Evolutionary conservation across 2,113 vertebrate species (phyloP), one percentile per base, ranked within the genome.

Genomic region (Oreochromis spilurus): DNA sequence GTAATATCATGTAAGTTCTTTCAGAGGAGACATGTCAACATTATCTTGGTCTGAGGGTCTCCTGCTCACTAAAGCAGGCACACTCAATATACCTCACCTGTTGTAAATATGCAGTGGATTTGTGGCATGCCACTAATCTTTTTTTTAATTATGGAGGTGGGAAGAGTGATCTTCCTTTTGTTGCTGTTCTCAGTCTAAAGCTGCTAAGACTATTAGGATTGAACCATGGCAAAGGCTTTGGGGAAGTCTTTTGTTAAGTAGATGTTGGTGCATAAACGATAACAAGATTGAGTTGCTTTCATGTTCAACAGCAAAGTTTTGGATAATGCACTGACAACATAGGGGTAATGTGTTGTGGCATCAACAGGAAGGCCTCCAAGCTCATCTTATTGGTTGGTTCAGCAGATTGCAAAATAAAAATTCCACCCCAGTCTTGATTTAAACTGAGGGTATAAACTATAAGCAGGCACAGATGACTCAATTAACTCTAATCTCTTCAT

Each of bases 191-290:
- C 85, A 87, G 87, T 90, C 92, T 95, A 94, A 94, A 93, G 85
- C 94, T 80, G 89, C 88, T 95, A 94, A 95, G 91, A 93, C 90
- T 93, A 91, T 94, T 93, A 93, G 90, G 91, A 94, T 91, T 48
- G 92, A 94, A 94, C 93, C 92, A 93, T 93, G 89, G 83, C 83
- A 88, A 94, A 90, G 88, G 92, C 92, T 94, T 90, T 90, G 78
- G 91, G 86, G 88, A 93, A 92, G 87, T 94, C 89, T 91, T 94
- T 95, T 89, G 87, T 93, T 90, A 83, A 87, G 84, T 82, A 87
- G 88, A 94, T 96, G 87, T 94, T 95, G 85, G 91, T 90, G 92
- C 85, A 84, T 81, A 85, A 57, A 90, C 38, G 92, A 94, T 96
- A 94, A 95, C 87, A 89, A 94, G 91, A 95, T 93, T 92, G 92